Conservation (phyloP, 2,797 vertebrate species). For the Pipistrellus pygmaeus region DNA sequence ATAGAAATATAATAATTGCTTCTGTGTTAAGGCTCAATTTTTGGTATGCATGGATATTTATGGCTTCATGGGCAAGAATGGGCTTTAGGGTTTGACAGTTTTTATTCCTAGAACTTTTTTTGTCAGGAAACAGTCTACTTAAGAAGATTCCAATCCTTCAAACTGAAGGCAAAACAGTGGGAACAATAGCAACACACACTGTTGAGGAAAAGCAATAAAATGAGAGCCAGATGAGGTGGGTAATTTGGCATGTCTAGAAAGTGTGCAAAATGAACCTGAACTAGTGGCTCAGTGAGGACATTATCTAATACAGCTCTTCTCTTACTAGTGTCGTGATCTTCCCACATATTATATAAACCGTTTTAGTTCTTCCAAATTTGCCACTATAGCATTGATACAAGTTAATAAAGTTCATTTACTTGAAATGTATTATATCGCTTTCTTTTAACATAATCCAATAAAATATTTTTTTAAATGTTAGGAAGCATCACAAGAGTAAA, state of each 20-base stretch:
- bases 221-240: not conserved
- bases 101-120: not conserved
- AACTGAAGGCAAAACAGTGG: not conserved
- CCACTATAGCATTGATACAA: not conserved
- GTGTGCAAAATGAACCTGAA: not conserved
- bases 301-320: not conserved
- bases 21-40: not conserved
- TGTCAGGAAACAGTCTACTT: not conserved
- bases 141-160: not conserved
- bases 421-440: not conserved
- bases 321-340: rapidly evolving
- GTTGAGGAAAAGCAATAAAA: not conserved
- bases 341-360: rapidly evolving
- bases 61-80: not conserved
- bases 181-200: not conserved
- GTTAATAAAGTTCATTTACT: not conserved
- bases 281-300: not conserved
- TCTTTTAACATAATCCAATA: not conserved
- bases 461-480: not conserved
- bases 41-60: not conserved
- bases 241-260: not conserved
- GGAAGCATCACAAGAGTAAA: not conserved
- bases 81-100: not conserved
- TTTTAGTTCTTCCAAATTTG: not conserved
- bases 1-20: too few species aligned